Base-by-base conservation (phyloP, 2,113 vertebrate genomes). In the Syngnathus typhle region DNA sequence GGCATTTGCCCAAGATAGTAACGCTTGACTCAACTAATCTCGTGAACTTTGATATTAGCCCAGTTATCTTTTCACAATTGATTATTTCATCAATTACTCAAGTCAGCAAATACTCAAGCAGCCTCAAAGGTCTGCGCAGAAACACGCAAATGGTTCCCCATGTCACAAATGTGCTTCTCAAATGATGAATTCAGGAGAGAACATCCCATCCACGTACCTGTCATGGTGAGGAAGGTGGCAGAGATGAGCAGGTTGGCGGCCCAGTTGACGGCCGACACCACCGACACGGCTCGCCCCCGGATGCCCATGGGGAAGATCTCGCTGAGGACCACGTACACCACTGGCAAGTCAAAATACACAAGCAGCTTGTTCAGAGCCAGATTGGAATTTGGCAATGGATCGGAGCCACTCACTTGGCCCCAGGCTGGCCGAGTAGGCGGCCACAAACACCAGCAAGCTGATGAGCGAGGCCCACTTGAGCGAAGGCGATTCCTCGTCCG, bases 251-350 rank as follows among this genome's bases (percentile, higher is more conserved):
- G 94, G 81, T 97, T 98, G 64, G 95, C 93, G 69, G 92, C 93
- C 96, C 95, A 98, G 90, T 97, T 98, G 72, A 98, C 90, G 78
- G 92, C 95, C 1, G 93, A 95, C 36, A 96, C 94, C 83, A 97
- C 90, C 51, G 95, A 94, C 79, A 96, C 93, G 32, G 95, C 96
- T 49, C 91, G 90, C 76, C 96, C 96, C 91, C 95, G 85, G 71
- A 99, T 92, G 27, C 94, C 96, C 73, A 91, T 92, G 0, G 96
- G 96, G 68, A 98, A 99, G 79, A 99, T 96, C 88, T 98, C 96
- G 21, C 96, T 98, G 80, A 98, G 77, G 55, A 99, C 89, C 72
- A 99, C 84, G 83, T 97, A 98, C 36, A 93, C 93, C 95, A 99
- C 96, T 99, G 78, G 70, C 71, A 46, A 32, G 84, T 7, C 23